Base-by-base conservation (phyloP, 2,113 vertebrate genomes). In the Anas platyrhynchos region DNA sequence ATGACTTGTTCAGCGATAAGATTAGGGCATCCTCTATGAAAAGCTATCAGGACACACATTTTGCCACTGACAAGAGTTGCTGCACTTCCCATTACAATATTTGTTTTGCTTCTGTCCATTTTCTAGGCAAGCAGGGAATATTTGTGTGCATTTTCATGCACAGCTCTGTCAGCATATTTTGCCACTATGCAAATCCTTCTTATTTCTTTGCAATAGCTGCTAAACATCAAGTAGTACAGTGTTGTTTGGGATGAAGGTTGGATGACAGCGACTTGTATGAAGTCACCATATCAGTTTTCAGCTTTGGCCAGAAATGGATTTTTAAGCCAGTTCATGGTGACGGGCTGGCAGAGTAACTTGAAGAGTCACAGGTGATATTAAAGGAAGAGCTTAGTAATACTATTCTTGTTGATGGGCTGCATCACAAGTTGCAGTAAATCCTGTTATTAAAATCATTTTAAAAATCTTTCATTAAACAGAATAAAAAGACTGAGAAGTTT, bases 401-500 rank as follows among this genome's bases (percentile, higher is more conserved):
- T 65, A 5, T 73, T 93, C 80, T 88, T 75, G 43, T 73, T 88
- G 74, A 7, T 87, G 43, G 85, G 75, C 86, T 89, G 58, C 75
- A 26, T 87, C 38, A 56, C 10, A 61, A 44, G 29, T 94, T 96
- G 83, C 62, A 75, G 22, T 74, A 83, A 86, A 94, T 85, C 52
- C 69, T 86, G 48, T 58, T 63, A 71, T 79, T 66, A 87, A 93
- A 83, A 80, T 66, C 27, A 14, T 67, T 84, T 88, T 84, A 91
- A 68, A 94, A 90, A 62, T 52, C 59, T 79, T 94, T 91, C 38
- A 95, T 91, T 95, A 90, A 62, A 11, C 32, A 83, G n/a, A 95
- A 95, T 96, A 77, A 88, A 88, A 93, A 95, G 78, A 41, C 74
- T 94, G 41, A 94, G 62, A 95, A 86, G 68, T 91, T 91, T 77